Base-by-base conservation (phyloP, 1,140 invertebrate genomes). In the Andricus grossulariae region DNA sequence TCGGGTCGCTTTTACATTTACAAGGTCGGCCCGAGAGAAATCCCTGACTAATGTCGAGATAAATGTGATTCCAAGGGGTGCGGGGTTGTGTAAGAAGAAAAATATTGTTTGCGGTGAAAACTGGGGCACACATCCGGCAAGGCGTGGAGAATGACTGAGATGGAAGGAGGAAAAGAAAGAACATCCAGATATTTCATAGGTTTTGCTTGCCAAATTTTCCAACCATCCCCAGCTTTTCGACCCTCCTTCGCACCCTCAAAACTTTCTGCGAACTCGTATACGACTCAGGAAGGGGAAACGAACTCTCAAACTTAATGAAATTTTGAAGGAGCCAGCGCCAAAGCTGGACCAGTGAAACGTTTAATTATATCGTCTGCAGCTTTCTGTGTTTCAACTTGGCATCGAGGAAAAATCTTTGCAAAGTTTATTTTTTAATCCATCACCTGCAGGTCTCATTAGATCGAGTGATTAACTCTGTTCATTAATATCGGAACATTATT, bases 41-140 rank as follows among this genome's bases (percentile, higher is more conserved):
- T 73, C 74, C 82, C 80, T 83, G 85, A 82, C 83, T 88, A 87
- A 87, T 87, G 84, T 85, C 78, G 79, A 87, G 86, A 88, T 86
- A 85, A 88, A 88, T 87, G 84, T 80, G 83, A 86, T 88, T 88
- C 85, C 80, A 80, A 81, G 75, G 72, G 77, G 73, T 60, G 77
- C 73, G 76, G 76, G 39, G 16, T 45, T n/a, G 55, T 16, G 73
- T 52, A 74, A 75, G 79, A 72, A 80, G 83, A 83, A 86, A 88
- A 87, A 88, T 88, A 87, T 84, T 87, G 84, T 85, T 86, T 83
- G 83, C 80, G 39, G 79, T 81, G 80, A 81, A 87, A 88, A 87
- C 83, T 87, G 81, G 83, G 80, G 76, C 83, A 80, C 77, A 77
- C 77, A 77, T 82, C 60, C 78, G 78, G 77, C 79, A 76, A 80